A percentile compares a stretch with the other conserved stretches of the same genome.
Conservation (phyloP, 2,797 vertebrate species). For the Coregonus suidteri region DNA sequence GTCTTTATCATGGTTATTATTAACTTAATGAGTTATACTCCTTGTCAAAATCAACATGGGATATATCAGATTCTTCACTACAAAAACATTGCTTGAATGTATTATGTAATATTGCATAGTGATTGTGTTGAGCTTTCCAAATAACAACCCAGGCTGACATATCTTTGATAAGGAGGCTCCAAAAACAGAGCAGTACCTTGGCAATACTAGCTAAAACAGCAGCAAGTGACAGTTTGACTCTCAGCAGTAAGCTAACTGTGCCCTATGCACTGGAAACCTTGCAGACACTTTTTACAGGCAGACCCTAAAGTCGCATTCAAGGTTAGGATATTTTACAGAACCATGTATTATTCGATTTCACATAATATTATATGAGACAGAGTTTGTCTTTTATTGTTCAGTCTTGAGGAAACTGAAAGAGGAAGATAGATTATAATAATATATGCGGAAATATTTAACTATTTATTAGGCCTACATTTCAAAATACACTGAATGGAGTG, state of each 20-base stretch:
- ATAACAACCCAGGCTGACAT: not conserved
- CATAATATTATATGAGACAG: conserved; percentile 66
- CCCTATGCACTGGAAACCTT: not conserved
- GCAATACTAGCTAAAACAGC: not conserved
- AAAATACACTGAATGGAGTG: conserved; percentile 54
- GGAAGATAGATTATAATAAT: conserved; percentile 67
- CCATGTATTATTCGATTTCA: conserved; percentile 59
- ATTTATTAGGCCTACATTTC: conserved; percentile 62
- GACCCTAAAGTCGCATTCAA: not conserved
- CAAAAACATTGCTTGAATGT: too few relatives aligned
- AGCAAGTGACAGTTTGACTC: conserved; percentile 7
- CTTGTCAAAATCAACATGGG: not conserved
- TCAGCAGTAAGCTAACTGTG: not conserved
- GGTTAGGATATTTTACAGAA: not conserved
- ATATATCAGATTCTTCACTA: not conserved
- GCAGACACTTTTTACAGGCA: not conserved
- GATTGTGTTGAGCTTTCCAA: not conserved
- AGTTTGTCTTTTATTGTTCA: conserved; percentile 64
- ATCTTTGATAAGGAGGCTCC: not conserved
- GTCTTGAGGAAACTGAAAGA: conserved; percentile 66
- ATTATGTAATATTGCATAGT: not conserved
- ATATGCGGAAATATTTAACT: conserved; percentile 53
- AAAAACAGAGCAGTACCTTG: not conserved
- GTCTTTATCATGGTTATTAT: not conserved
- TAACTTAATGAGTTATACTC: not conserved